Evolutionary conservation across 2,888 invertebrate species (phyloP), one percentile per base, ranked within the genome.

Genomic region (Seira musarum): DNA sequence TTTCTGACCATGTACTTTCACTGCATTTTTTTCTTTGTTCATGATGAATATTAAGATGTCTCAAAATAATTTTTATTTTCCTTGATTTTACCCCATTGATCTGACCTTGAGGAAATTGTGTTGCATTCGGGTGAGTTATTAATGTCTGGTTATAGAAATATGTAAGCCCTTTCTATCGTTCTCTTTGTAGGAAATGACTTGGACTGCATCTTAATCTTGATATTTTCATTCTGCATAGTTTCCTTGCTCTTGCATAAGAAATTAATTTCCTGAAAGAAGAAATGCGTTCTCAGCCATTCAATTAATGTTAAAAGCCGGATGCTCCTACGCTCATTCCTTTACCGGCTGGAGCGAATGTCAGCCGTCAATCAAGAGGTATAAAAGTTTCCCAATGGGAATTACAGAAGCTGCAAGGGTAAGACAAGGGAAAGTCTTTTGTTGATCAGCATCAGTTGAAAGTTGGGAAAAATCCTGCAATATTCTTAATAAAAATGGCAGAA

Each of bases 291-390:
- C 53, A 53, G 13, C 64, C 63, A 69, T 76, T 76, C 76, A 76
- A 76, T 76, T 76, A 76, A 76, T 76, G 19, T 69, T 76, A 76
- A 76, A 70, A 76, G 76, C 76, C 30, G 70, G 69, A 70, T 76
- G 65, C 40, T 64, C 49, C 53, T 68, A 25, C 30, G 25, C 17
- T 22, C 53, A 21, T 68, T 68, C 68, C 53, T 69, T 60, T 69
- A 49, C 40, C 40, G 70, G 63, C 61, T 35, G 65, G 64, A 76
- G 69, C 68, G 75, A 83, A 82, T 83, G 81, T 85, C 81, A 83
- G 77, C 80, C 83, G 86, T 86, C 86, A 86, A 83, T 86, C 86
- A 86, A 83, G 80, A 73, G 70, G 82, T 71, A 86, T 84, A 81
- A 85, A 40, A 85, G 82, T 85, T 85, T 84, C 82, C 81, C 72